phyloP scores from a whole-genome alignment of 2,113 vertebrate genomes.

The Apistogramma diplotaenia region DNA sequence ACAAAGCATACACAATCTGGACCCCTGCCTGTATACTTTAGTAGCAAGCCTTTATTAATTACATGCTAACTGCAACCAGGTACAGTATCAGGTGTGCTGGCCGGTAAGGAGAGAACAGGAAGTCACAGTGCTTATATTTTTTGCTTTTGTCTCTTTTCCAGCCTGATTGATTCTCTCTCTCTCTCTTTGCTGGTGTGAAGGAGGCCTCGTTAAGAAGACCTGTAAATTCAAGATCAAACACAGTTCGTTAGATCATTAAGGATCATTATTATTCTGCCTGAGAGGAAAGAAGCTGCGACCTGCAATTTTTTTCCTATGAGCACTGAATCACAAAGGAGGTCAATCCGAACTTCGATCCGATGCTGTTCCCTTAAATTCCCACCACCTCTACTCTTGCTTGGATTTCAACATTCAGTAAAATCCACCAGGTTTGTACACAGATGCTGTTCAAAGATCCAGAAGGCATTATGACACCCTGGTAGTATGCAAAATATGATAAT shows the following conservation, averaged over 20 bases:
- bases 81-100: background rate
- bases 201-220: conserved; percentile 63
- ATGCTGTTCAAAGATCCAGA: background rate
- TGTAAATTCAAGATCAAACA: conserved; percentile 41
- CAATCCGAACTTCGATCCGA: conserved; percentile 12
- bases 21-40: too few species aligned
- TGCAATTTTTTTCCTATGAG: conserved; percentile 32
- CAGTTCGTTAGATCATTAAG: conserved; percentile 37
- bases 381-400: conserved; percentile 49
- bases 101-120: background rate
- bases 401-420: conserved; percentile 67
- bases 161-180: conserved; percentile 11
- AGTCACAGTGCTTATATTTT: background rate
- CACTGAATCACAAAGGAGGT: conserved; percentile 18
- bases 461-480: background rate
- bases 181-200: conserved; percentile 33
- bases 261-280: conserved; percentile 16
- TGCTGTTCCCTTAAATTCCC: conserved; percentile 40
- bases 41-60: too few species aligned
- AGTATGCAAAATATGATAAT: background rate
- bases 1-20: too few species aligned
- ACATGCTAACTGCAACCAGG: too few species aligned
- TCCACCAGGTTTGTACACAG: conserved; percentile 67
- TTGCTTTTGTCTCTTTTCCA: background rate
- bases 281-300: conserved; percentile 19